These are phyloP conservation scores for Drosophila helvetica DNA, from an alignment of 2,888 invertebrate species.

Conservation along the genomic window DNA sequence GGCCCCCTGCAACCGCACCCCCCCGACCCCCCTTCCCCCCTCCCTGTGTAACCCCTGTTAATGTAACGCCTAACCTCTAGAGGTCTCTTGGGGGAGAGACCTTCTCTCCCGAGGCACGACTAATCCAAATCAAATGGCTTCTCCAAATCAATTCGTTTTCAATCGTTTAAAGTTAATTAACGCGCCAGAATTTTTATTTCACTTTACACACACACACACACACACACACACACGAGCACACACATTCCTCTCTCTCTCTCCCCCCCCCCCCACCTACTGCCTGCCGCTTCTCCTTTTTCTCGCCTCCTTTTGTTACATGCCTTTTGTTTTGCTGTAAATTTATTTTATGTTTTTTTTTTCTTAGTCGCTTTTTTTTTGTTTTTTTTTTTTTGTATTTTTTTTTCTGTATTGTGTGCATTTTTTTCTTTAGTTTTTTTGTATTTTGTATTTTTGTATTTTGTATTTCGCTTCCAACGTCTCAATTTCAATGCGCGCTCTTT, in stretches of 20 bases:
- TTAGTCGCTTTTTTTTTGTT: constrained; percentile 54
- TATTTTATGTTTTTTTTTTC: constrained; percentile 65
- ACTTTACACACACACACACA: constrained; percentile 36
- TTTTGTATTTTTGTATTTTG: constrained; percentile 43
- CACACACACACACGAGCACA: neutral
- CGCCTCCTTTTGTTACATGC: constrained; percentile 56
- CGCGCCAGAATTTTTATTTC: constrained; percentile 70
- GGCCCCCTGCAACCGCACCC: neutral
- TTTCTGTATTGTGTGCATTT: constrained; percentile 56
- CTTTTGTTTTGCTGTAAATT: constrained; percentile 69
- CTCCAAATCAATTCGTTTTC: constrained; percentile 78
- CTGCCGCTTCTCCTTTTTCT: constrained; percentile 33
- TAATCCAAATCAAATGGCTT: constrained; percentile 78
- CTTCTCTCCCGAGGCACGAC: constrained; percentile 65
- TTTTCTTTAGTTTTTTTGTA: constrained; percentile 6
- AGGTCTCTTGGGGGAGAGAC: constrained; percentile 8
- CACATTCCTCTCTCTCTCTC: constrained; percentile 45
- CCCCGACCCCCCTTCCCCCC: neutral
- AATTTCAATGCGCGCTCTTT: constrained; percentile 71
- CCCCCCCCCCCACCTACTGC: neutral
- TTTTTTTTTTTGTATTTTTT: constrained; percentile 48
- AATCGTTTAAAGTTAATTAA: constrained; percentile 80
- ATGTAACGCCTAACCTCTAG: constrained; percentile 25
- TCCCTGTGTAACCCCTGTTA: neutral
- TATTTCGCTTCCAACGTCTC: constrained; percentile 64